These are phyloP conservation scores for Urocolius indicus DNA, from an alignment of 2,113 vertebrate genomes.

Conservation along the genomic window DNA sequence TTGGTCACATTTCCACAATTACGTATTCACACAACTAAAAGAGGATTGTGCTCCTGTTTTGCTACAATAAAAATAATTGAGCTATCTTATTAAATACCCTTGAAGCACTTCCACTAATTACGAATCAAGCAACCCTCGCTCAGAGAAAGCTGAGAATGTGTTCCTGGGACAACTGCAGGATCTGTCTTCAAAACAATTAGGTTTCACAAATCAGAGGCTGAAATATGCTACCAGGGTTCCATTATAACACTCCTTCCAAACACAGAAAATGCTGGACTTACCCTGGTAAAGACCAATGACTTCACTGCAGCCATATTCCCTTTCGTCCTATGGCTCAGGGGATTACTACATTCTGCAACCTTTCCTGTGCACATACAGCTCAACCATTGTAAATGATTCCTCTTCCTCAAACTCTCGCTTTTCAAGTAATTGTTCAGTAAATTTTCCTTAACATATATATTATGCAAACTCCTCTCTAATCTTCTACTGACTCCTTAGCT, in stretches of 20 bases:
- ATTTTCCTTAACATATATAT: background rate
- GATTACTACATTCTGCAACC: background rate
- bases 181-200: background rate
- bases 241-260: background rate
- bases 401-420: conserved; percentile 3
- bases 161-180: background rate
- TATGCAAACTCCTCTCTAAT: conserved; percentile 16
- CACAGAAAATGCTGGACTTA: background rate
- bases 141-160: background rate
- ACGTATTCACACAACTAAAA: background rate
- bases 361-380: background rate
- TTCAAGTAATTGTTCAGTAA: background rate
- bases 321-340: background rate
- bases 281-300: background rate
- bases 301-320: background rate
- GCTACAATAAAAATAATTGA: background rate
- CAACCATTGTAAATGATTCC: background rate
- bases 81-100: background rate
- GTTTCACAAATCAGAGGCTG: background rate
- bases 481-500: background rate
- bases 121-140: background rate
- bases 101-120: background rate
- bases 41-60: background rate
- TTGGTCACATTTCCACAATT: background rate
- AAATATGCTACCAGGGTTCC: background rate